phyloP scores from a whole-genome alignment of 1,140 invertebrate species.

The Drosophila bifasciata region DNA sequence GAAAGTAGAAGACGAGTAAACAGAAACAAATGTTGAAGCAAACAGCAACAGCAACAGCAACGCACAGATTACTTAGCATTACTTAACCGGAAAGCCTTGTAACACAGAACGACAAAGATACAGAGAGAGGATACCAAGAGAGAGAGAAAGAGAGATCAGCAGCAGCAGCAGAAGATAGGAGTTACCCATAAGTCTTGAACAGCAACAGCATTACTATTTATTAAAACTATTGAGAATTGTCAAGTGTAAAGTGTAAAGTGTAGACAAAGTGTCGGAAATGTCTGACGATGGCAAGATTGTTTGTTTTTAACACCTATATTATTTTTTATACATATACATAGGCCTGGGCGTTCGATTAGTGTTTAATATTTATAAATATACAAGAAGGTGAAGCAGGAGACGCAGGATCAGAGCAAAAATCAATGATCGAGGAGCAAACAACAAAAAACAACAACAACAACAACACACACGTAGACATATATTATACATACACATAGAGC shows the following conservation, averaged over 20 bases:
- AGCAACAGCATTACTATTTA: slow-evolving; percentile 80
- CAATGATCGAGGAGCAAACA: slow-evolving; percentile 21
- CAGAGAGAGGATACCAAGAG: slow-evolving; percentile 4
- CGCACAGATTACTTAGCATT: slow-evolving; percentile 61
- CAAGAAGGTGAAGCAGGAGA: slow-evolving; percentile 13
- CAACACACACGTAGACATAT: slow-evolving; percentile 64
- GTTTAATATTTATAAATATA: slow-evolving; percentile 80
- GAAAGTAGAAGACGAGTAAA: not conserved
- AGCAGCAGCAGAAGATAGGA: slow-evolving; percentile 10
- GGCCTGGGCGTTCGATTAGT: slow-evolving; percentile 67
- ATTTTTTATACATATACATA: slow-evolving; percentile 54
- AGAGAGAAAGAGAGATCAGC: not conserved
- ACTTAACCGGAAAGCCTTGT: slow-evolving; percentile 36
- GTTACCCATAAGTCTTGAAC: slow-evolving; percentile 53
- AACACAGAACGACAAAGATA: slow-evolving; percentile 22
- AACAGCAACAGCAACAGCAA: slow-evolving; percentile 35
- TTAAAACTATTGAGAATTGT: slow-evolving; percentile 69
- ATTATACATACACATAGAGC: slow-evolving; percentile 54
- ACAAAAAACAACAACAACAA: slow-evolving; percentile 33
- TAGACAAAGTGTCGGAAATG: slow-evolving; percentile 52
- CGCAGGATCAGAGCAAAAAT: slow-evolving; percentile 14
- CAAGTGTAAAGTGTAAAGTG: slow-evolving; percentile 41
- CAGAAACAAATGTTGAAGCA: slow-evolving; percentile 28
- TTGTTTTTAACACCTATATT: slow-evolving; percentile 35
- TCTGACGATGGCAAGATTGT: slow-evolving; percentile 53